A percentile compares a stretch with the other conserved stretches of the same genome.
Conservation (phyloP, 2,888 invertebrate species). For the Scelioninae gen. 1 region DNA sequence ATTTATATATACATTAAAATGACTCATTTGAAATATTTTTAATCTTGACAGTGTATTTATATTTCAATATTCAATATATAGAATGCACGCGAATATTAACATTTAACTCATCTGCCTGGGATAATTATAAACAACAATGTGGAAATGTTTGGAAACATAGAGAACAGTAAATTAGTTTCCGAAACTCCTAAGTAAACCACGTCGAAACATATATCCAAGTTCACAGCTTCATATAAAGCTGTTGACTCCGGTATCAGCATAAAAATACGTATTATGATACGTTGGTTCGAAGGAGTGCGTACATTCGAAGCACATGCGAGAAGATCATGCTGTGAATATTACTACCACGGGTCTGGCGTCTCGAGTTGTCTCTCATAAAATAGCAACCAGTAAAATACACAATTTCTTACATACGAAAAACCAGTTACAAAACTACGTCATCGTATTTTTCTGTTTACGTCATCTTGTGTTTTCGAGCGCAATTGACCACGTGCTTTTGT, state of each 20-base stretch:
- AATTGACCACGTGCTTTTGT: background rate
- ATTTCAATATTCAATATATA: background rate
- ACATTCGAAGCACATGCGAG: constrained; percentile 9
- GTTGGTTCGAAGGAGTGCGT: constrained; percentile 19
- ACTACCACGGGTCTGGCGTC: constrained; percentile 17
- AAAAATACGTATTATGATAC: constrained; percentile 36
- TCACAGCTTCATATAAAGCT: constrained; percentile 8
- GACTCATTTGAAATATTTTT: no score
- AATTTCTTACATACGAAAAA: constrained; percentile 19
- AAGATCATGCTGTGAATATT: constrained; percentile 19
- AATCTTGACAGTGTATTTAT: background rate
- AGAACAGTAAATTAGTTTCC: constrained; percentile 32
- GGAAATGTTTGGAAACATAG: constrained; percentile 26
- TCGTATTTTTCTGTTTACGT: constrained; percentile 19
- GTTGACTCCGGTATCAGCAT: constrained; percentile 10
- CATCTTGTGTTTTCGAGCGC: background rate
- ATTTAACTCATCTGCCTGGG: background rate
- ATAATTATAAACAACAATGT: constrained; percentile 27
- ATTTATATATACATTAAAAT: no score
- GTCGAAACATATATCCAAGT: constrained; percentile 16
- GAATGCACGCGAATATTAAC: background rate
- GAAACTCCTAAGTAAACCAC: constrained; percentile 21
- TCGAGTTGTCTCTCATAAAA: constrained; percentile 20
- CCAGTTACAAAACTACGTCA: constrained; percentile 12
- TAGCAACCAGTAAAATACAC: constrained; percentile 36